Evolutionary conservation across 2,888 invertebrate genomes (phyloP), one percentile per base, ranked within the genome.

Genomic region (Trissolcus japonicus): DNA sequence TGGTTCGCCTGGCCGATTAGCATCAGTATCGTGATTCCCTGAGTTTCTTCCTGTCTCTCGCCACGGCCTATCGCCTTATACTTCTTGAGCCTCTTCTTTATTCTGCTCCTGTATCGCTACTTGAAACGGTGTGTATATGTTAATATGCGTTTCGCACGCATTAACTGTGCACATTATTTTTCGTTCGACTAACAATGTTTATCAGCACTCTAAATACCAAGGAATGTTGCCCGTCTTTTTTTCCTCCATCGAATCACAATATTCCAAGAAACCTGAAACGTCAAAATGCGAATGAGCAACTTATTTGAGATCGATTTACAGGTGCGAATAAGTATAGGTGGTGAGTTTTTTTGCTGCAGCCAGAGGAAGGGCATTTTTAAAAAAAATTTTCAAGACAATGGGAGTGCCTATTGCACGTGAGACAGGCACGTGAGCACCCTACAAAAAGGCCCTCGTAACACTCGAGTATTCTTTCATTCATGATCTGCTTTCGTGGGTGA

Each of bases 371-470:
- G 60, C 50, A 55, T 66, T 61, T 73, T 73, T 63, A 2, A 6
- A 51, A 54, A 66, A 43, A 66, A 66, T 35, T 48, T 16, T 55
- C 73, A 80, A 82, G 79, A 85, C 83, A 85, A 85, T 85, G 82
- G 82, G 80, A 67, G 83, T 81, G 80, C 73, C 82, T 81, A 68
- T 76, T 78, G 82, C 83, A 81, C 82, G 65, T 56, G 84, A 81
- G 84, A 82, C 83, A 43, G 79, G 60, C 82, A 81, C 83, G 83
- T 83, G 83, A 85, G 83, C 76, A 84, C 84, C 83, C 85, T 85
- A 82, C 76, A 84, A 85, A 85, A 83, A 77, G 79, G 71, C 78
- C 79, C 81, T 80, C 76, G 77, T 59, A 66, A 66, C 78, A 48
- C 77, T 76, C 62, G 71, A 76, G 62, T 62, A 57, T 62, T 67